Conservation (phyloP, 2,113 vertebrate species). For the Cryptomyrus ogoouensis region DNA sequence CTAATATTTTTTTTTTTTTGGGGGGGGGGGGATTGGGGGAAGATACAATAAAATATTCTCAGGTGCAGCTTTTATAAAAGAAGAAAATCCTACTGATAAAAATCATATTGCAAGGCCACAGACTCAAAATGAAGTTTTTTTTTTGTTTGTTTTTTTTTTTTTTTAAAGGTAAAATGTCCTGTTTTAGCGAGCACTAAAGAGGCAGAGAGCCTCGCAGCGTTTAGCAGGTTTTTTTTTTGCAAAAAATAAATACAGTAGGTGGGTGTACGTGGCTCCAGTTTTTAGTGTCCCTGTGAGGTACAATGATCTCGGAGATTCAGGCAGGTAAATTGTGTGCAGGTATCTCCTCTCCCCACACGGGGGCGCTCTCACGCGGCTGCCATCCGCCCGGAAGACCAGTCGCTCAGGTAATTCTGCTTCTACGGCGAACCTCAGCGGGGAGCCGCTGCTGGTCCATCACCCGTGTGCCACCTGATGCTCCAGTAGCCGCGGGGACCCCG, state of each 20-base stretch:
- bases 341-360: not conserved
- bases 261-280: constrained; percentile 15
- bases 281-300: constrained; percentile 18
- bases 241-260: constrained; percentile 12
- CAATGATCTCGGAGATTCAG: not conserved
- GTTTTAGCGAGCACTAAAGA: not conserved
- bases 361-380: not conserved
- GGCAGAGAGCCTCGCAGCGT: not conserved
- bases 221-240: not conserved
- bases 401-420: constrained; percentile 21
- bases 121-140: not conserved
- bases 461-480: not conserved
- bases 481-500: not conserved
- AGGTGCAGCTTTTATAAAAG: not conserved
- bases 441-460: not conserved
- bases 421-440: not conserved
- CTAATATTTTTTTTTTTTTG: too few relatives aligned
- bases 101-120: constrained; percentile 5
- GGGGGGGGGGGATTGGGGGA: constrained; percentile 37
- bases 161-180: not conserved
- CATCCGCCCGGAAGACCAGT: not conserved
- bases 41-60: constrained; percentile 23
- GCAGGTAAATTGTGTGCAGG: not conserved
- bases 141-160: not conserved
- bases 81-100: not conserved